These are phyloP conservation scores for Steinernema feltiae DNA, from an alignment of 1,140 invertebrate genomes.

Conservation along the genomic window DNA sequence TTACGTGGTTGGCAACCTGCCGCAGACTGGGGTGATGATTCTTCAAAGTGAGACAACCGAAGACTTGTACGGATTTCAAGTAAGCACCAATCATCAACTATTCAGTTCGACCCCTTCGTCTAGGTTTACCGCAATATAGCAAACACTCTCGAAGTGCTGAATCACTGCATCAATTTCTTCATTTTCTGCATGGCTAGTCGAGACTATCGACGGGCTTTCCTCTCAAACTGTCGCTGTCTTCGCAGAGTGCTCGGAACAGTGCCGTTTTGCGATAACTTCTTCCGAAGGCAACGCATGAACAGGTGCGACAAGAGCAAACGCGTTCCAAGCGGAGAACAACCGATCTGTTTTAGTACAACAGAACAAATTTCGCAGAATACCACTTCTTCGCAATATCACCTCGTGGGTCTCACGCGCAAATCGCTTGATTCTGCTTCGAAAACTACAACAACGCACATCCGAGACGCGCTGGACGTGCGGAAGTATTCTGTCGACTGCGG, in stretches of 20 bases:
- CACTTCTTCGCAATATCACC: background rate
- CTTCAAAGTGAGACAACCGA: conserved; percentile 52
- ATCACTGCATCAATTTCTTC: conserved; percentile 56
- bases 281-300: conserved; percentile 38
- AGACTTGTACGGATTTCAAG: conserved; percentile 45
- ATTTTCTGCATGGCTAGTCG: conserved; percentile 49
- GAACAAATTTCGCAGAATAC: background rate
- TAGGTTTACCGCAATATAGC: conserved; percentile 53
- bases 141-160: conserved; percentile 52
- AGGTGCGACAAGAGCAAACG: too few relatives aligned
- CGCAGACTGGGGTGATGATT: conserved; percentile 54
- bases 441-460: background rate
- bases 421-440: background rate
- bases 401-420: background rate
- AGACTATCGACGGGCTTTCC: conserved; percentile 49
- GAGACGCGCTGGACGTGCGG: background rate
- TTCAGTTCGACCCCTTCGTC: conserved; percentile 10
- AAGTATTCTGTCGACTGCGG: background rate
- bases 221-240: conserved; percentile 42
- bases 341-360: background rate
- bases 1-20: conserved; percentile 48
- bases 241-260: conserved; percentile 25
- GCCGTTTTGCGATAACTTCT: conserved; percentile 33
- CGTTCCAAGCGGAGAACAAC: too few relatives aligned
- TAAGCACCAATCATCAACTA: background rate